Evolutionary conservation across 2,797 vertebrate species (phyloP), one percentile per base, ranked within the genome.

Genomic region (Adrianichthys oophorus): DNA sequence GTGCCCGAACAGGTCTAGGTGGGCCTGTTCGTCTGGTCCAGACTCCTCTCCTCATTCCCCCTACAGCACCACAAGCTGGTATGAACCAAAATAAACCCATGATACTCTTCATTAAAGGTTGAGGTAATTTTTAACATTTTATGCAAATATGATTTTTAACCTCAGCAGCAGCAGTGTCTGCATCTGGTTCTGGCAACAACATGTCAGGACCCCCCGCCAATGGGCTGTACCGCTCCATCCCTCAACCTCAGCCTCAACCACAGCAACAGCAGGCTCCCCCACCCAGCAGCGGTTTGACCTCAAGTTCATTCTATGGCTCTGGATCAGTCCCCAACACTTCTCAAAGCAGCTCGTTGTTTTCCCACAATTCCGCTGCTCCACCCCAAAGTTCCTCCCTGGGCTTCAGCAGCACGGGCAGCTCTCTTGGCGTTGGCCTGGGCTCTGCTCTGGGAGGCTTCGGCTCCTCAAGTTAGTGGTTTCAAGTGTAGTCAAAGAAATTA

Each of bases 301-400:
- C 97, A 54, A 98, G 89, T 84, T 98, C 97, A 13, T 98, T 98
- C 91, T 98, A 98, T 29, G 96, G 96, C 82, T 95, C 94, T 68
- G 94, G 89, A 68, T 95, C 95, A 23, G 88, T 98, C 81, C 93
- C 94, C 13, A 95, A 88, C 87, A 98, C 92, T 74, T 96, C 95
- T 80, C 97, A 98, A 92, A 98, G 95, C 91, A 96, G 94, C 87
- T 99, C 97, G 52, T 93, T 99, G 49, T 99, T 99, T 91, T 98
- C 97, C 32, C 97, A 98, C 76, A 95, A 94, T 64, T 95, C 94
- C 50, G 93, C 94, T 46, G 94, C 94, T 13, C 95, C 92, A 14
- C 95, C 92, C 42, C 95, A 91, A 54, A 96, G 89, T 82, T 93
- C 94, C 63, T 98, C 96, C 54, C 92, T 98, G 85, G 96, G 97